phyloP scores from a whole-genome alignment of 1,140 invertebrate species.

The Dolichoris vasculosae region DNA sequence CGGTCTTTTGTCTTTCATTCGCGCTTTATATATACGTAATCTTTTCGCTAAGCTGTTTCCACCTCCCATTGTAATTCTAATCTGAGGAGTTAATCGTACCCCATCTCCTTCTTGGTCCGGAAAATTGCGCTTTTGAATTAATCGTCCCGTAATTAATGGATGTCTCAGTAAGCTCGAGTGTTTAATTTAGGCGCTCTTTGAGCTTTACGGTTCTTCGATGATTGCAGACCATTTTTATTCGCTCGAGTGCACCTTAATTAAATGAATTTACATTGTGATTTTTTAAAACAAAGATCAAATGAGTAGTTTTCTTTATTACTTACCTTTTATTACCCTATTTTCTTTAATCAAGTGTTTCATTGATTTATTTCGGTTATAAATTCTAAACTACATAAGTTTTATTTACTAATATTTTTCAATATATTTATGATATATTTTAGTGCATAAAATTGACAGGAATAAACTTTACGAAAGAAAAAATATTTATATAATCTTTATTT shows the following conservation, averaged over 20 bases:
- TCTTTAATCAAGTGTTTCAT: neutral
- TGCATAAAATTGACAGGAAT: neutral
- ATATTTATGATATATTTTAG: neutral
- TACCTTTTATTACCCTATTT: neutral
- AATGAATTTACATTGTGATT: conserved; percentile 16
- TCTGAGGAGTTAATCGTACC: conserved; percentile 48
- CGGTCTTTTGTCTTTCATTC: conserved; percentile 9
- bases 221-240: conserved; percentile 28
- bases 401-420: neutral
- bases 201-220: conserved; percentile 20
- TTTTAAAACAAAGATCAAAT: conserved; percentile 6
- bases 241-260: conserved; percentile 25
- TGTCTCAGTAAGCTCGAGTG: conserved; percentile 13
- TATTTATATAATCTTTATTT: too few species aligned
- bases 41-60: conserved; percentile 46
- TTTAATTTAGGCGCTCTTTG: conserved; percentile 40
- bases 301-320: neutral
- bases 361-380: neutral
- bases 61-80: conserved; percentile 49
- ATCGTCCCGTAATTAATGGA: conserved; percentile 51
- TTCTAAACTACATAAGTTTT: too few species aligned
- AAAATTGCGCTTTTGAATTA: conserved; percentile 53
- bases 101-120: neutral
- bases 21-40: conserved; percentile 22
- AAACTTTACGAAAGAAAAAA: neutral